Evolutionary conservation across 2,113 vertebrate species (phyloP).

Genomic region (Passer domesticus): DNA sequence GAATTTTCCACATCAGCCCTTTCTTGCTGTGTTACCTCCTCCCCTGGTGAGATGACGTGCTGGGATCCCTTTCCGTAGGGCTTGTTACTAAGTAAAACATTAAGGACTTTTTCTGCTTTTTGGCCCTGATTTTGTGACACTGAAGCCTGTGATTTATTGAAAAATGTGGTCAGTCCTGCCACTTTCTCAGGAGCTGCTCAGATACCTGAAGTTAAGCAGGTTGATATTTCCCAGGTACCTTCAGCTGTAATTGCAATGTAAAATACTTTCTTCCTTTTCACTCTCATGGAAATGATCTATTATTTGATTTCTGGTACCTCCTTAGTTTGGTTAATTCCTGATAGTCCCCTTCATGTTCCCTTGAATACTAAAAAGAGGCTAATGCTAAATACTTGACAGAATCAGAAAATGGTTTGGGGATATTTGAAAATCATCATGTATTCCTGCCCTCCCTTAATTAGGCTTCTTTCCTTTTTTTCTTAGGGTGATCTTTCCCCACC

Average conservation of each 20-base stretch:
- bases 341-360: neutral
- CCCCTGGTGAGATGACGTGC: rapidly evolving
- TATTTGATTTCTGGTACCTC: neutral
- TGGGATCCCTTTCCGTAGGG: neutral
- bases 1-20: neutral
- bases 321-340: neutral
- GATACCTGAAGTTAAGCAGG: neutral
- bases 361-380: neutral
- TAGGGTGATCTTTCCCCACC: rapidly evolving
- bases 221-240: neutral
- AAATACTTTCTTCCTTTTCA: neutral
- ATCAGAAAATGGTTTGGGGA: neutral
- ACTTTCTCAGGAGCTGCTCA: neutral
- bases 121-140: neutral
- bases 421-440: neutral
- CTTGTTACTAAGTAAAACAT: neutral
- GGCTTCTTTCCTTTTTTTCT: neutral
- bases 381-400: neutral
- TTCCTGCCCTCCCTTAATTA: neutral
- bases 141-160: neutral
- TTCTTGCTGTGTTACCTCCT: rapidly evolving
- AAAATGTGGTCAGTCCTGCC: neutral
- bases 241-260: neutral
- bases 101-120: neutral
- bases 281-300: neutral